Base-by-base conservation (phyloP, 2,797 vertebrate genomes). In the Toxotes lorentzi region DNA sequence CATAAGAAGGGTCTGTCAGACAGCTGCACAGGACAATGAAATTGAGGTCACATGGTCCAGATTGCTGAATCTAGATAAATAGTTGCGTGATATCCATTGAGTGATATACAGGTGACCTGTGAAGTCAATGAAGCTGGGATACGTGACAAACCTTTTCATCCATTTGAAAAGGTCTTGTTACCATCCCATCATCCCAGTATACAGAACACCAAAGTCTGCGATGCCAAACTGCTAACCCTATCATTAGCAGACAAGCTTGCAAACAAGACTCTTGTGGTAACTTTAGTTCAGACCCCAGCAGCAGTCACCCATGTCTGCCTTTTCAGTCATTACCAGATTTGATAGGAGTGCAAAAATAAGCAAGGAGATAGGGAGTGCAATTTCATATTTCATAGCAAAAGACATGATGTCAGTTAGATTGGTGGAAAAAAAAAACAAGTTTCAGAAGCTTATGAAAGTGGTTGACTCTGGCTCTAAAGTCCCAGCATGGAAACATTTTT, bases 401-500 rank as follows among this genome's bases (percentile, higher is more conserved):
- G 19, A 13, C 11, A 48, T 50, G 62, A 47, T 19, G 41, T 32
- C 30, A 5, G 30, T 32, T 32, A 48, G 21, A 64, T 48, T 34
- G 7, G 30, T 64, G 62, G 4, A 21, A 45, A 30, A 56, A 21
- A 45, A 30, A 56, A 56, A 14, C 2, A 12, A 3, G 54, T 19
- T 32, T 56, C 6, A 32, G 19, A 57, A 57, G 17, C 54, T 34
- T 21, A 34, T 57, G 54, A 57, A 57, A 57, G 24, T 63, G 11
- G 6, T 45, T 30, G 43, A 48, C 61, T 45, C 24, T 2, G 6
- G 41, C 61, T n/a, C 13, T 47, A 63, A 48, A 63, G 43, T 32
- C 41, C 41, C 43, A 47, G 61, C 61, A 34, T 63, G 24, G 24
- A 63, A 63, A 47, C 10, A 32, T 21, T 34, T 34, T 48, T 63